A percentile compares a stretch with the other conserved stretches of the same genome.
These are phyloP conservation scores for Saccostrea cuccullata DNA, from an alignment of 1,140 invertebrate genomes.

Conservation along the genomic window DNA sequence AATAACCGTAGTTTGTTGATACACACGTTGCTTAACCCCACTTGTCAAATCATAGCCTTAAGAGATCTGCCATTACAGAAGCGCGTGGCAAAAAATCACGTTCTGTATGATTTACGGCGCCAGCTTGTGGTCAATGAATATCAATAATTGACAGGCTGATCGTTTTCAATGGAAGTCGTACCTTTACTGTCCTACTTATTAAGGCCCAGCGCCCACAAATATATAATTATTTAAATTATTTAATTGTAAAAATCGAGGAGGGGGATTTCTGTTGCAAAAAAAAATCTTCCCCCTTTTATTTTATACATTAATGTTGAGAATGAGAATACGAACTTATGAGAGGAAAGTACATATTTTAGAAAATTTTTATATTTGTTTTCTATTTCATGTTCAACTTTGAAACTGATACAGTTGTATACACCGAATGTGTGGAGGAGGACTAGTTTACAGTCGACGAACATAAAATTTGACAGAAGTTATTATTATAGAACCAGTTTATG, in stretches of 20 bases:
- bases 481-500: neutral
- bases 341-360: no score
- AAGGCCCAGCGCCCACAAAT: no score
- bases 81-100: neutral
- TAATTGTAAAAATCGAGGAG: no score
- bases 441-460: neutral
- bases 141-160: neutral
- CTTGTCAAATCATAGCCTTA: neutral
- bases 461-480: neutral
- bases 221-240: no score
- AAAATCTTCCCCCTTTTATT: no score
- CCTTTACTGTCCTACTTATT: no score
- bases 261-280: no score
- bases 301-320: no score
- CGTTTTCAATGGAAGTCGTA: neutral
- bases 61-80: neutral
- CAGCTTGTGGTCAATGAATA: neutral
- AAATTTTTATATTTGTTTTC: no score
- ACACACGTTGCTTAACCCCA: neutral
- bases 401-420: no score
- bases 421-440: neutral
- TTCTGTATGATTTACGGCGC: neutral
- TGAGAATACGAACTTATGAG: no score
- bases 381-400: no score
- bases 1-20: neutral